phyloP scores from a whole-genome alignment of 2,113 vertebrate species.

The Orcinus orca region DNA sequence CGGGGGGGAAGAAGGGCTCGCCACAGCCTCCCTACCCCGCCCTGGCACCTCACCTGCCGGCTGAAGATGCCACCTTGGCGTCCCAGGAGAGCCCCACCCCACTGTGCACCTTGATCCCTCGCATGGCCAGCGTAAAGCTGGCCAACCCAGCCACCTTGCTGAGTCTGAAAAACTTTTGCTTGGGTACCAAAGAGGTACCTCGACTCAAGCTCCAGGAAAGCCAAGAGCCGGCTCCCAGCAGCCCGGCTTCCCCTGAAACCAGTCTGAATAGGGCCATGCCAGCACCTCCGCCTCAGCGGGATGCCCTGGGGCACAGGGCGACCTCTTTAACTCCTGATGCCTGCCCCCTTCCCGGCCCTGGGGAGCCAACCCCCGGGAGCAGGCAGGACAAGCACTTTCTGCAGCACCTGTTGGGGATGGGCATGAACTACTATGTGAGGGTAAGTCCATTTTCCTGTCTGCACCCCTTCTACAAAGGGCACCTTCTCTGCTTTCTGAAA shows the following conservation, averaged over 20 bases:
- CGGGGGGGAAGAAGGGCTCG: slow-evolving; percentile 81
- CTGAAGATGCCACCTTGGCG: slow-evolving; percentile 79
- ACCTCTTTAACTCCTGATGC: not conserved
- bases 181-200: slow-evolving; percentile 82
- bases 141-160: slow-evolving; percentile 85
- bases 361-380: slow-evolving; percentile 46
- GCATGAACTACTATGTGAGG: slow-evolving; percentile 80
- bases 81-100: slow-evolving; percentile 83
- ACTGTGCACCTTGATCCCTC: slow-evolving; percentile 89
- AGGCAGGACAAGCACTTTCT: slow-evolving; percentile 58
- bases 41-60: slow-evolving; percentile 72
- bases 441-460: slow-evolving; percentile 80
- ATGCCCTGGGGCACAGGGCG: slow-evolving; percentile 44
- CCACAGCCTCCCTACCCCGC: slow-evolving; percentile 75
- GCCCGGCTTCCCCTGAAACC: slow-evolving; percentile 77
- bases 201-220: slow-evolving; percentile 82
- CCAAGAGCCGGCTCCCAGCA: slow-evolving; percentile 72
- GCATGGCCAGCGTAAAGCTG: slow-evolving; percentile 88
- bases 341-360: not conserved
- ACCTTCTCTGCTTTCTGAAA: not conserved
- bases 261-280: slow-evolving; percentile 76
- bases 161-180: slow-evolving; percentile 85
- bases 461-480: not conserved
- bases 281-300: slow-evolving; percentile 66
- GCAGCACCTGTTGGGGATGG: slow-evolving; percentile 70